Evolutionary conservation across 2,113 vertebrate genomes (phyloP).

Genomic region (Sus scrofa): T2T-Sscrofa CM000817.6:126675501-126676000

Average conservation of each 20-base stretch:
- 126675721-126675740: constrained; percentile 81
- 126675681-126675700: constrained; percentile 73
- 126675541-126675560: background rate
- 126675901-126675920: constrained; percentile 73
- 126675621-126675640: constrained; percentile 42
- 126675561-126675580: constrained; percentile 70
- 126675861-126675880: constrained; percentile 62
- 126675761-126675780: constrained; percentile 75
- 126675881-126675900: constrained; percentile 71
- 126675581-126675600: constrained; percentile 33
- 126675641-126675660: constrained; percentile 81
- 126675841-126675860: constrained; percentile 61
- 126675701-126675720: constrained; percentile 81
- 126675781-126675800: constrained; percentile 73
- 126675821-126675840: constrained; percentile 34
- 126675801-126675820: constrained; percentile 39
- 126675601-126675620: constrained; percentile 62
- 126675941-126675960: constrained; percentile 71
- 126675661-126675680: constrained; percentile 82
- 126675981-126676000: constrained; percentile 76
- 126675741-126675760: constrained; percentile 71
- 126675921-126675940: constrained; percentile 55
- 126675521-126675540: background rate
- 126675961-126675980: constrained; percentile 72
- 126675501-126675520: background rate